phyloP scores from a whole-genome alignment of 2,888 invertebrate species.

The Xanthia togata region DNA sequence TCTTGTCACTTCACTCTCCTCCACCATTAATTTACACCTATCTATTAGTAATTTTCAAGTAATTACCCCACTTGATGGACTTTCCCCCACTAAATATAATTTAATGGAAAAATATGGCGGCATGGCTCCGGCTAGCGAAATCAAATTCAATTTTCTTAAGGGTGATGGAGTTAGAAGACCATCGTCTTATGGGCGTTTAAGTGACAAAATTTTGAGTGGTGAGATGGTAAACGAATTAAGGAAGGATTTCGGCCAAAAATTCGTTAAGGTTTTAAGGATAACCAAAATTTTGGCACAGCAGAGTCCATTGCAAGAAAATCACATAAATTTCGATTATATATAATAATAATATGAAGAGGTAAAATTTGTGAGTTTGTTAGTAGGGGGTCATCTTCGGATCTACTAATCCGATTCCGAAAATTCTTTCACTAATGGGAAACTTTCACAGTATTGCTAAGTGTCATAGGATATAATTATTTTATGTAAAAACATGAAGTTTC shows the following conservation, averaged over 20 bases:
- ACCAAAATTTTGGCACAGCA: not conserved
- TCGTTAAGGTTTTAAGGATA: not conserved
- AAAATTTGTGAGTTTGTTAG: too few species aligned
- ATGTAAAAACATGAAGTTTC: too few species aligned
- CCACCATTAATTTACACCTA: slow-evolving; percentile 1
- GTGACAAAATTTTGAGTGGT: slow-evolving; percentile 2
- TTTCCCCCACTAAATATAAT: slow-evolving; percentile 27
- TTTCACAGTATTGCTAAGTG: too few species aligned
- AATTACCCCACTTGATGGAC: slow-evolving; percentile 53
- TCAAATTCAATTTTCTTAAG: slow-evolving; percentile 48
- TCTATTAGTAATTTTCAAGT: slow-evolving; percentile 57
- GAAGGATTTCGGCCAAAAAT: not conserved
- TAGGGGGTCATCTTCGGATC: too few species aligned
- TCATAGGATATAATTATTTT: too few species aligned
- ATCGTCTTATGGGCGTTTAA: slow-evolving; percentile 18
- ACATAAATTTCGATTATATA: not conserved
- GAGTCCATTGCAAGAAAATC: not conserved
- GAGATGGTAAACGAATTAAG: not conserved
- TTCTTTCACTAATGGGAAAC: too few species aligned
- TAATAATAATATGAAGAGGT: too few species aligned
- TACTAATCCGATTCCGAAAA: too few species aligned
- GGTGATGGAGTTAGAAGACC: slow-evolving; percentile 12
- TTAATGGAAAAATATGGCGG: slow-evolving; percentile 44
- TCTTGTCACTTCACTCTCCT: not conserved
- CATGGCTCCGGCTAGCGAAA: slow-evolving; percentile 25